Evolutionary conservation across 2,888 invertebrate species (phyloP), one percentile per base, ranked within the genome.

Genomic region (Melinopterus prodromus): DNA sequence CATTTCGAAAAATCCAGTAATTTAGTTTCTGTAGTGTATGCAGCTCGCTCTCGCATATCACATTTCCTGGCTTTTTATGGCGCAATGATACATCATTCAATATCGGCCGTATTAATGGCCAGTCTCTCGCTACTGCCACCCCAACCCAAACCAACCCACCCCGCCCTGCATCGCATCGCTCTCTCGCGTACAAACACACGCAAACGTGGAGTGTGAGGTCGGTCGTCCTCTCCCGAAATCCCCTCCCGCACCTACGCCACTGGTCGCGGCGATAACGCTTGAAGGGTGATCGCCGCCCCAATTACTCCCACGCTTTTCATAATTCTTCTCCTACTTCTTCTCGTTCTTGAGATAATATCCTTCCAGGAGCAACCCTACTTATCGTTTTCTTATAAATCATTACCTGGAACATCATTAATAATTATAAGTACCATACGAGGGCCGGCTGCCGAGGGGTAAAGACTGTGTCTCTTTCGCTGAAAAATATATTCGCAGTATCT

Each of bases 51-150:
- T 87, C 88, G 88, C 89, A 87, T 90, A 90, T 90, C 90, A 88
- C 89, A 89, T 89, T 90, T 89, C 89, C 89, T 89, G 89, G 88
- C 89, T 89, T 89, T 90, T 89, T 90, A 89, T 89, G 88, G 89
- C 89, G 88, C 89, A 89, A 89, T 89, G 89, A 89, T 89, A 89
- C 90, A 89, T 89, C 90, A 90, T 89, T 90, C 90, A 89, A 89
- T 89, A 90, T 90, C 89, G 89, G 87, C 87, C 87, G 87, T 88
- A 88, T 88, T 88, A 88, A 88, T 88, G 88, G 88, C 87, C 85
- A 83, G 83, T 83, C 84, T 84, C 84, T 82, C 82, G 83, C 82
- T 81, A 81, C 81, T 79, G 74, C 82, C 81, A 80, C 83, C 81
- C 78, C 82, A 81, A 76, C 78, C 37, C 71, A 37, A 69, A 70